Base-by-base conservation (phyloP, 2,113 vertebrate species). In the Hypomesus transpacificus region DNA sequence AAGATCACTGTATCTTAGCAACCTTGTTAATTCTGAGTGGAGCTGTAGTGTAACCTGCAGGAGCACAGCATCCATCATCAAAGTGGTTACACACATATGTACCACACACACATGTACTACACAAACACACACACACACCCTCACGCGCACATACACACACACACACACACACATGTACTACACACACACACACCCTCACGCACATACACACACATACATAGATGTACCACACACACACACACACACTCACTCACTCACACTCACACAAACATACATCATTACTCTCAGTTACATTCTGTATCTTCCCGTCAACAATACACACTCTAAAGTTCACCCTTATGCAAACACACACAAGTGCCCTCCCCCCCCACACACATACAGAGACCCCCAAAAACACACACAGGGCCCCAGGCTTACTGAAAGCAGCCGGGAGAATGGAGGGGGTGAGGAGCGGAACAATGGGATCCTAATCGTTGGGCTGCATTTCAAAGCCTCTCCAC, bases 1-100 rank as follows among this genome's bases (percentile, higher is more conserved):
- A 91, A 91, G 79, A 83, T 82, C 86, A 66, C 86, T 79, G 92
- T 93, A 91, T 91, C 91, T 92, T 92, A 93, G 92, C 92, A 93
- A 93, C 92, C 90, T 88, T 87, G 88, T 88, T 91, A 91, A 91
- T 91, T 91, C 86, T 79, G 85, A 87, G 86, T 84, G 78, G 75
- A 90, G 87, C 87, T 78, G 79, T 69, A 88, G 85, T 84, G 89
- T 88, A 86, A 86, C 81, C 79, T 86, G 82, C 78, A 74, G 82
- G 85, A 83, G 78, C 81, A 78, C 80, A 81, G 82, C 86, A 87
- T 86, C 89, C 84, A 90, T 88, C 86, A 89, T 87, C 85, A 87
- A 83, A 85, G 80, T 3, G 2, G 28, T 4, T 5, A 88, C 89
- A 88, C 87, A 87, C 86, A 81, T 86, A 86, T 76, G 14, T 16